Percentiles rank a stretch among this genome's conserved stretches.
Evolutionary conservation across 53 echinoderm and acorn worm species (phyloP).

Genomic region (Glandiceps talaboti): DNA sequence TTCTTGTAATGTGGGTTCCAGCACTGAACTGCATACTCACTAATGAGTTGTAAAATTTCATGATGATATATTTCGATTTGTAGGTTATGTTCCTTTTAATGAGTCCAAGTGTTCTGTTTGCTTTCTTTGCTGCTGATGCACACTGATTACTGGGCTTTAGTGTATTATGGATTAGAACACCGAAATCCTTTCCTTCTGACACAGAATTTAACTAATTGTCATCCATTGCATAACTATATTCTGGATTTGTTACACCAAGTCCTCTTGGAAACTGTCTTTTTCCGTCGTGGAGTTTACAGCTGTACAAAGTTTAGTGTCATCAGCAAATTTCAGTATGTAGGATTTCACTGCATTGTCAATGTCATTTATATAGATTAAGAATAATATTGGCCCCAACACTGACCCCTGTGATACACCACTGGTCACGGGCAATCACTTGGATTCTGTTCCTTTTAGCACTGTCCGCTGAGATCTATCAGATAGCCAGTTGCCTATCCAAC

Average conservation of each 20-base stretch:
- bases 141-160: conserved; percentile 15
- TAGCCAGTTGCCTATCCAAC: conserved; percentile 14
- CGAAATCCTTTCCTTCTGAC: conserved; percentile 14
- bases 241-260: conserved; percentile 5
- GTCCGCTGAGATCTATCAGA: conserved; percentile 8
- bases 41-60: neutral
- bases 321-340: conserved; percentile 5
- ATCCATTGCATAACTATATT: conserved; percentile 3
- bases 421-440: conserved; percentile 6
- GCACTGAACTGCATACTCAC: neutral
- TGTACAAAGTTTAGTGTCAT: conserved; percentile 21
- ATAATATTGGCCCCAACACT: conserved; percentile 6
- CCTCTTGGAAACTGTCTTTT: neutral
- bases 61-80: neutral
- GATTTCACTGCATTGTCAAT: conserved; percentile 2
- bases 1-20: conserved; percentile 5
- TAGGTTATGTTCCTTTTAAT: neutral
- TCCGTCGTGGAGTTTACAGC: neutral
- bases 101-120: neutral
- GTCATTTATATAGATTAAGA: conserved; percentile 22
- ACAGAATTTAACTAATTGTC: neutral
- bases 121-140: conserved; percentile 5
- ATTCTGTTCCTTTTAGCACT: neutral
- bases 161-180: neutral
- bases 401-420: neutral